Evolutionary conservation across 2,113 vertebrate genomes (phyloP), one percentile per base, ranked within the genome.

Genomic region (Macquaria australasica): DNA sequence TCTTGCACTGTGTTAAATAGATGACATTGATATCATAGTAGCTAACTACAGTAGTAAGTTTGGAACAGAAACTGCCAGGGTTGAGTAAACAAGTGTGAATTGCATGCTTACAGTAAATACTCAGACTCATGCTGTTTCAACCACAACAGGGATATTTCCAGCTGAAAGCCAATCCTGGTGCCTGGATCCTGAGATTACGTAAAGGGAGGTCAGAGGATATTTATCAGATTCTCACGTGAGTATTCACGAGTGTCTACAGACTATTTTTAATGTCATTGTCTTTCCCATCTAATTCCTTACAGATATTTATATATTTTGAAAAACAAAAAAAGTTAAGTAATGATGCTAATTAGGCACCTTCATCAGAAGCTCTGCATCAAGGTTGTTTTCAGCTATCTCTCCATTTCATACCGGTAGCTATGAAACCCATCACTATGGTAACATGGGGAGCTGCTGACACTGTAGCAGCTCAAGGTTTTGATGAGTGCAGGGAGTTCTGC

Each of bases 111-210:
- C 15, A 28, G 50, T 58, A 62, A 67, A 76, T 74, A 50, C n/a
- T 79, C 31, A 64, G 45, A 8, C 48, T 73, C 1, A 3, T 64
- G 25, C 41, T 68, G 43, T 86, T 79, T 88, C 11, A n/a, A 88
- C 50, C 12, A 77, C 62, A 85, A 79, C 90, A 99, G 98, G 98
- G 98, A 0, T 99, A 99, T 96, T 99, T 99, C 94, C 98, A 99
- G 80, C 92, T 99, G 86, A 99, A 99, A 96, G 98, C 98, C 82
- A 99, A 98, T 88, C 98, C 98, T 20, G 98, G 98, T 28, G 96
- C 97, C 50, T 99, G 98, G 98, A 96, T 77, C 0, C 90, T 99
- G 69, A 96, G 95, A 70, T 87, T 99, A 84, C 97, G 97, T n/a
- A 95, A 98, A 95, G 98, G 98, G 74, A 97, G 96, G 86, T 99